Base-by-base conservation (phyloP, 92 coral and sea anemone genomes). In the Chrysogorgia sp. region DNA sequence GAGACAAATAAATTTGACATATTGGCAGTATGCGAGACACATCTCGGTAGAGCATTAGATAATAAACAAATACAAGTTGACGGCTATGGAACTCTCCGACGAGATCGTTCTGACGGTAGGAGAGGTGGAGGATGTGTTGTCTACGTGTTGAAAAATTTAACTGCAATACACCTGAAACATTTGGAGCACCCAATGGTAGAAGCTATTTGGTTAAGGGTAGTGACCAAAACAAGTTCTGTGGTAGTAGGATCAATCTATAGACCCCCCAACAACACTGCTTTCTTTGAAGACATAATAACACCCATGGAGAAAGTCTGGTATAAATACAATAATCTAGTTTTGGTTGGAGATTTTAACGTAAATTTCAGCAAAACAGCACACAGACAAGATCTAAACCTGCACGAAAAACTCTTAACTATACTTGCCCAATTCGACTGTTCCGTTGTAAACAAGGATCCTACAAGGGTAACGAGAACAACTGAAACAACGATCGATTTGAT, bases 291-390 rank as follows among this genome's bases (percentile, higher is more conserved):
- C n/a, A 50, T 83, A 53, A 17, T 49, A 12, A 62, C 34, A 53
- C 57, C 60, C 45, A 49, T 83, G 34, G 82, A 68, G 40, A 68
- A 52, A 52, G 52, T 61, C 75, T 83, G 71, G 82, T 23, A 74
- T 30, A 83, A 83, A 75, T 17, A 64, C 12, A 83, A 75, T 67
- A 82, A 82, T 35, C 13, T 75, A 32, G 32, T 82, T 67, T 66
- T 76, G 47, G 47, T 83, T 19, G 86, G 77, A 40, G 77, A 83
- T 47, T 83, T 64, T 32, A 75, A 83, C 45, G 86, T 75, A 14
- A 75, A 82, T 41, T 61, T 4, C 12, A 37, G 12, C 43, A 12
- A 37, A 37, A 37, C 43, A 37, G 43, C 43, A 37, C 43, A 37
- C n/a, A n/a, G n/a, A n/a, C n/a, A n/a, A n/a, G n/a, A n/a, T n/a